Base-by-base conservation (phyloP, 2,797 vertebrate species). In the Silurus lanzhouensis region DNA sequence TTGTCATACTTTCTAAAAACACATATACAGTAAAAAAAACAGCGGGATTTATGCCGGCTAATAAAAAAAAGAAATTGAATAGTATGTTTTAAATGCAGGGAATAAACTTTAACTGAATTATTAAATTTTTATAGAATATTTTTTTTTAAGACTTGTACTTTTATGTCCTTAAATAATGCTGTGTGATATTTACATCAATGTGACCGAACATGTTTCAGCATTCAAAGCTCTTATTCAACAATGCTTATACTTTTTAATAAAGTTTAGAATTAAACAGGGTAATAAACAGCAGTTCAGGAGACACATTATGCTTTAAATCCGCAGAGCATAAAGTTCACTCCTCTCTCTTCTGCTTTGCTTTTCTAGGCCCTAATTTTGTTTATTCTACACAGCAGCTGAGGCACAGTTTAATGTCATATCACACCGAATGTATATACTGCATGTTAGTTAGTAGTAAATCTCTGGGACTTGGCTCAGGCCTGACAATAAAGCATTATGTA, bases 231-330 rank as follows among this genome's bases (percentile, higher is more conserved):
- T 70, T 46, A 44, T 12, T 38, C 27, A 71, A 72, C 27, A 27
- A 19, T 2, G 52, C 27, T 25, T 38, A 38, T 46, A n/a, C 74
- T 57, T 76, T 76, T 61, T 19, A 60, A 52, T 52, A 75, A 60
- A 77, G 27, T 27, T 60, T 58, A 38, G 8, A 60, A 20, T 10
- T 60, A 60, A 77, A 78, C 12, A 61, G 20, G 55, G 58, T 78
- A 61, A 44, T 61, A 63, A 84, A 25, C 20, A 58, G 48, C 6
- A 5, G 44, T 83, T 76, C 15, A 60, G 14, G 6, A 77, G 66
- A 83, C 38, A 19, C 22, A 66, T 60, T 86, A 31, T 38, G 22
- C 61, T 48, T 81, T 46, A 68, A 44, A 70, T 84, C 55, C 25
- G 13, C 20, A 5, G 46, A 20, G 25, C 19, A 61, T 60, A 61